These are phyloP conservation scores for Acanthurus tractus DNA, from an alignment of 2,797 vertebrate genomes.

Conservation along the genomic window DNA sequence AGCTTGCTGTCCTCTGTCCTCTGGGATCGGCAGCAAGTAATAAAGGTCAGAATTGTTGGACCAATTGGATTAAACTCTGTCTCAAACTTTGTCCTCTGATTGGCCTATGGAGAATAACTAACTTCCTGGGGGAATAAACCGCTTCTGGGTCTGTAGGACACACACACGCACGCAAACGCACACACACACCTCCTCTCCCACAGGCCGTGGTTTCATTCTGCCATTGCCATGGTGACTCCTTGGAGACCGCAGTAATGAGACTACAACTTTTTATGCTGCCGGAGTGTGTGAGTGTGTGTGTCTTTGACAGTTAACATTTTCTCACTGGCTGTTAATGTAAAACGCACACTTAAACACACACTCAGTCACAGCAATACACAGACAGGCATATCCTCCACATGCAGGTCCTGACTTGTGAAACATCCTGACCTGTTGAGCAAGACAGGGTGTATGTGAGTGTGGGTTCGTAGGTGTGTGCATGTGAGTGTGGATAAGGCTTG, in stretches of 20 bases:
- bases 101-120: constrained; percentile 71
- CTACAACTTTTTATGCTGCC: constrained; percentile 58
- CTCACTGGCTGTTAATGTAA: constrained; percentile 27
- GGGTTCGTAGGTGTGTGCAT: neutral
- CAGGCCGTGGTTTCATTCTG: constrained; percentile 81
- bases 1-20: constrained; percentile 14
- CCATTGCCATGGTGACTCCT: constrained; percentile 76
- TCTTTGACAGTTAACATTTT: constrained; percentile 54
- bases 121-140: constrained; percentile 69
- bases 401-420: constrained; percentile 77
- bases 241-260: constrained; percentile 74
- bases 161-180: constrained; percentile 20
- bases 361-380: constrained; percentile 13
- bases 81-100: constrained; percentile 69
- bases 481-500: constrained; percentile 14
- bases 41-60: constrained; percentile 50
- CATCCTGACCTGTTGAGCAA: constrained; percentile 79
- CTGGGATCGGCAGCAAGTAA: constrained; percentile 23
- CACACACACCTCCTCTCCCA: constrained; percentile 63
- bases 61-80: constrained; percentile 59
- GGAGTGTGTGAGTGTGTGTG: constrained; percentile 9
- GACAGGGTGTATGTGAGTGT: constrained; percentile 40
- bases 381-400: constrained; percentile 37
- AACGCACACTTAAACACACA: constrained; percentile 17
- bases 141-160: constrained; percentile 75